Percentiles rank a stretch among this genome's conserved stretches.
Evolutionary conservation across 2,113 vertebrate genomes (phyloP).

Genomic region (Pachycephala philippinensis): DNA sequence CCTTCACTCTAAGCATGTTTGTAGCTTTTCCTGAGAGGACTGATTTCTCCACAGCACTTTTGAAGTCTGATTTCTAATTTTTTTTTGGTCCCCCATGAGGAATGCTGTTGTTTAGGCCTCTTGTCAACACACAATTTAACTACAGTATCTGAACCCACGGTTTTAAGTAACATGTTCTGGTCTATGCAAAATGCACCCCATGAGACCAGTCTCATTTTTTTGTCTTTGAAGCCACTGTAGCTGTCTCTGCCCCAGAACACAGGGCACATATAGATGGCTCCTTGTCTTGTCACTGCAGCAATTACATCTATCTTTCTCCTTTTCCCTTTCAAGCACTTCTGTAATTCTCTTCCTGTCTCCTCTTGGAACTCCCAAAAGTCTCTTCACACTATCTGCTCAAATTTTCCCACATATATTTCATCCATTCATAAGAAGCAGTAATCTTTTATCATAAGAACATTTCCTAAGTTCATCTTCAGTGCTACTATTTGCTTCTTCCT

Average conservation of each 20-base stretch:
- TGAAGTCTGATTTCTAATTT: neutral
- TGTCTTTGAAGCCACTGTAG: neutral
- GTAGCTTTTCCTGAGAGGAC: neutral
- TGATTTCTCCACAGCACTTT: neutral
- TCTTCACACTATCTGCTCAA: neutral
- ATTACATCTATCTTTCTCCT: neutral
- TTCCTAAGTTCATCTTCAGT: neutral
- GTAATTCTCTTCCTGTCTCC: neutral
- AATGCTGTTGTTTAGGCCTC: neutral
- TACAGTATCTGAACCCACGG: neutral
- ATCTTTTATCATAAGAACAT: neutral
- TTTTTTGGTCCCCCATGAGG: neutral
- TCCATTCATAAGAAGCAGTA: neutral
- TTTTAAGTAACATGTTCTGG: neutral
- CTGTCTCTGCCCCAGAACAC: neutral
- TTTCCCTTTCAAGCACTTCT: neutral
- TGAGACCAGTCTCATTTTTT: neutral
- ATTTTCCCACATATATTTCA: neutral
- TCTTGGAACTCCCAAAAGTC: neutral
- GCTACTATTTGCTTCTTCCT: neutral
- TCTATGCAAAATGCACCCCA: neutral
- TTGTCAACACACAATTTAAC: neutral
- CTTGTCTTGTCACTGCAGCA: neutral
- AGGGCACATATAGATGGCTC: neutral
- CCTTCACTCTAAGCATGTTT: neutral